These are phyloP conservation scores for rabbit (Oryctolagus cuniculus) DNA, from an alignment of 2,113 vertebrate genomes.

Conservation along the genomic window DNA sequence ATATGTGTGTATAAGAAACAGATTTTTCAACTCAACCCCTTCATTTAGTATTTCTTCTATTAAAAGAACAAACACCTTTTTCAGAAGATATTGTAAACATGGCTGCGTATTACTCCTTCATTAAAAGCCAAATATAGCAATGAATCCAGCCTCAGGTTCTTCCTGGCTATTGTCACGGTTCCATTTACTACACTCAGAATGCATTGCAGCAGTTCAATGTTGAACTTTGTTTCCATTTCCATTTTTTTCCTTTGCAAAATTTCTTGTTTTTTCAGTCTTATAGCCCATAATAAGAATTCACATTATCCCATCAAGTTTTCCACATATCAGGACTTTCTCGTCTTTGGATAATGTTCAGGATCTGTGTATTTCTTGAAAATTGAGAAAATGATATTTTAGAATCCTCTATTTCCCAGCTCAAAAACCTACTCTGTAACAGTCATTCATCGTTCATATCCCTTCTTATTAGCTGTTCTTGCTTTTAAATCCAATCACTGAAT, in stretches of 20 bases:
- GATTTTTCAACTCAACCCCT: not conserved
- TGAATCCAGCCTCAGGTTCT: not conserved
- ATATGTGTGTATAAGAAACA: not conserved
- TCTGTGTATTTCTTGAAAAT: not conserved
- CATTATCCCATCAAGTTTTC: not conserved
- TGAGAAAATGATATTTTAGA: not conserved
- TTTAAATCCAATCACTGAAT: slow-evolving; percentile 77
- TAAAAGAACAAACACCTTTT: not conserved
- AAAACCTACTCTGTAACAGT: not conserved
- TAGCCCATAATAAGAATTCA: not conserved
- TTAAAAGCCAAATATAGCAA: not conserved
- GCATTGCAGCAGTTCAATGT: not conserved
- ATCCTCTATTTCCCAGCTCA: not conserved
- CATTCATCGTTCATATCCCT: slow-evolving; percentile 25
- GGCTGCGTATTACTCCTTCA: not conserved
- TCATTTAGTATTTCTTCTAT: not conserved
- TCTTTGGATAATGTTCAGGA: not conserved
- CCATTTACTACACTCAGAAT: not conserved
- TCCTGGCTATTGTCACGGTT: not conserved
- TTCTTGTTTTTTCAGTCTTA: not conserved
- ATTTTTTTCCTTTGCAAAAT: slow-evolving; percentile 18
- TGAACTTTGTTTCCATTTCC: not conserved
- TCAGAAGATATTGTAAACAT: not conserved
- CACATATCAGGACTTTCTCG: not conserved
- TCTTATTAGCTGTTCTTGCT: slow-evolving; percentile 55